Percentiles rank a stretch among this genome's conserved stretches.
Evolutionary conservation across 2,113 vertebrate genomes (phyloP).

Genomic region (Xiphophorus maculatus): DNA sequence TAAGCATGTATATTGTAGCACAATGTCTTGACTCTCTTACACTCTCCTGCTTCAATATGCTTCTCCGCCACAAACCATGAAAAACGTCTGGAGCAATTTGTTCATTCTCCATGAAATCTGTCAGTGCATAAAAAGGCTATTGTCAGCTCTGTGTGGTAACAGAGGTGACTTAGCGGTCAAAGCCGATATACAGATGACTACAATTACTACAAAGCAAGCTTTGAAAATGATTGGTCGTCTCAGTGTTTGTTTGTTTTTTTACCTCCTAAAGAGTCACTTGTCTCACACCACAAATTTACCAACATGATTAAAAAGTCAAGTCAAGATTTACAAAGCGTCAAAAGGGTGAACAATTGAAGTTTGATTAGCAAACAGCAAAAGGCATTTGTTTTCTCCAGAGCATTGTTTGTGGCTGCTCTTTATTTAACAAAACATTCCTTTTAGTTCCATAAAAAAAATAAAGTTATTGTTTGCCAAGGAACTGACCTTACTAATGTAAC

Average conservation of each 20-base stretch:
- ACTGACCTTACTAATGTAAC: too few species aligned
- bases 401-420: not conserved
- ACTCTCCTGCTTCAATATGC: not conserved
- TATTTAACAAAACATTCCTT: not conserved
- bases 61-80: not conserved
- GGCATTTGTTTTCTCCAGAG: not conserved
- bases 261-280: not conserved
- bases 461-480: too few species aligned
- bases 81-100: not conserved
- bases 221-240: not conserved
- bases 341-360: not conserved
- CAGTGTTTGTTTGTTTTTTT: not conserved
- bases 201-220: not conserved
- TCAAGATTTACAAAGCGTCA: not conserved
- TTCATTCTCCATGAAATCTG: not conserved
- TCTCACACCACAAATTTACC: not conserved
- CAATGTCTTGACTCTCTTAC: not conserved
- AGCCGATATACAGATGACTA: not conserved
- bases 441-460: not conserved
- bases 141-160: not conserved
- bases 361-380: not conserved
- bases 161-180: not conserved
- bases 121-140: not conserved
- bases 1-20: too few species aligned
- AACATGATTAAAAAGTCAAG: not conserved